Conservation (phyloP, 2,113 vertebrate genomes). For the Gavia stellata region DNA sequence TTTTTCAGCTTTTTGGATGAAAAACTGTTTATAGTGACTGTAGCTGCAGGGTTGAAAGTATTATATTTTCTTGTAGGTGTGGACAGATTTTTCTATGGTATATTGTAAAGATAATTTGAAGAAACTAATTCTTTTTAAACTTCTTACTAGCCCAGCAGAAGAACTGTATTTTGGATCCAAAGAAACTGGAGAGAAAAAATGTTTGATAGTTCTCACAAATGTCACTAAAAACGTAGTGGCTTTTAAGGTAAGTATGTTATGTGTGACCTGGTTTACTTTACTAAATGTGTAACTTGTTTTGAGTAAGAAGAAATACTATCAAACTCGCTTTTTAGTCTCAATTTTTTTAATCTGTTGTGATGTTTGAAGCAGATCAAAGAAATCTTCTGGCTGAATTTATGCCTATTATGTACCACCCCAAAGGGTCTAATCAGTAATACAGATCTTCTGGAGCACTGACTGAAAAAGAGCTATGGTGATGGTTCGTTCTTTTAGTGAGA, state of each 20-base stretch:
- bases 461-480: neutral
- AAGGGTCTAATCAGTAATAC: neutral
- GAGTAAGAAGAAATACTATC: neutral
- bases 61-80: neutral
- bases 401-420: neutral
- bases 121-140: neutral
- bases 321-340: neutral
- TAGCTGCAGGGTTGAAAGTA: neutral
- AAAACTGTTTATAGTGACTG: neutral
- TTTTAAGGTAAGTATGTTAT: conserved; percentile 85
- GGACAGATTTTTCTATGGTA: neutral
- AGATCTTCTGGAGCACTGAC: neutral
- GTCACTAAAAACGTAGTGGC: conserved; percentile 93
- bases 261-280: neutral
- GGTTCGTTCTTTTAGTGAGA: neutral
- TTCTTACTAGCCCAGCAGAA: conserved; percentile 86
- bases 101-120: neutral
- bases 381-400: neutral
- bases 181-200: conserved; percentile 90
- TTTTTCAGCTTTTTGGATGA: neutral
- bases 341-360: neutral
- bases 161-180: conserved; percentile 91
- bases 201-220: conserved; percentile 91
- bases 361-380: neutral
- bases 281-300: neutral